Base-by-base conservation (phyloP, 2,113 vertebrate species). In the Ceyx margarethae region DNA sequence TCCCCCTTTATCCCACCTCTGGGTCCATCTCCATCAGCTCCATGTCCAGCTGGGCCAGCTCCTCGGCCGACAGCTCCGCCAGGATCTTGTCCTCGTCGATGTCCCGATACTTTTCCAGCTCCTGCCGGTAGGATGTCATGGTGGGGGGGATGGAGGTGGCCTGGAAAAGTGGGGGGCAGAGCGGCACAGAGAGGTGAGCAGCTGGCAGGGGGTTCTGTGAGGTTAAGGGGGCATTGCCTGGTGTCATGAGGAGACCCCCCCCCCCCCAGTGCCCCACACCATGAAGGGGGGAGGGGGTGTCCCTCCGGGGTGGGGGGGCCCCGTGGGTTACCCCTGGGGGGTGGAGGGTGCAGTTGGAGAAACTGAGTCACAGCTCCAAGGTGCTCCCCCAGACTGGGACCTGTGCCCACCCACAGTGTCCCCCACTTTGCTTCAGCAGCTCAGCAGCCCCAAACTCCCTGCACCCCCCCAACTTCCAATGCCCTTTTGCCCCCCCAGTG, bases 1-100 rank as follows among this genome's bases (percentile, higher is more conserved):
- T 4, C 17, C 22, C 28, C 15, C 37, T 22, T 31, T 1, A 1
- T 1, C 48, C 26, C 98, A 99, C 99, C 98, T 99, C 99, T 0
- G 99, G 99, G 96, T 99, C 99, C 99, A 99, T 98, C 95, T 99
- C 99, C 91, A 98, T 97, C 78, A 99, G 98, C 85, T 99, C 99
- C 37, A 66, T 79, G 71, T 99, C 99, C 87, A 99, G 98, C 96
- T 98, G 97, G 1, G 98, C 98, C 95, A 99, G 97, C 96, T 99
- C 98, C 71, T 98, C 98, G 0, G 98, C 94, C 4, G 98, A 99
- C 96, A 99, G 96, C 80, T 98, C 98, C 94, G 9, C 97, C 85
- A 99, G 98, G 97, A 99, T 98, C 88, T 98, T 98, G 94, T 99
- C 99, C 98, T 99, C 99, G 13, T 99, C 99, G 28, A 99, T 99